Conservation (phyloP, 92 coral and sea anemone genomes). For the Chrysogorgia sp. region DNA sequence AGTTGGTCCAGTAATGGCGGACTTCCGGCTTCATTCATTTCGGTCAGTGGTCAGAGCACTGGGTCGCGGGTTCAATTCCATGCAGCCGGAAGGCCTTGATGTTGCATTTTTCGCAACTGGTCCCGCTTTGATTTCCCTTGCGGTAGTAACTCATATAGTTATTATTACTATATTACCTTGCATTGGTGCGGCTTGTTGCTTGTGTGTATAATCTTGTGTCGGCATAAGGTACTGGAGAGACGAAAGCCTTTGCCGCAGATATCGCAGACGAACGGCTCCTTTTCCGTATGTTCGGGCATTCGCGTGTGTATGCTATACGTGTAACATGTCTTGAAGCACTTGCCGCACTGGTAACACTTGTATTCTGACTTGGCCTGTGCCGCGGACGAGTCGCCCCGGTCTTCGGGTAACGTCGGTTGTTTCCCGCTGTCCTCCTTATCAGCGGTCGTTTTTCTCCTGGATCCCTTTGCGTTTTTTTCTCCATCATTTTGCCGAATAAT, state of each 20-base stretch:
- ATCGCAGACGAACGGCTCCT: constrained; percentile 95
- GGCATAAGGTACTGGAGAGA: constrained; percentile 91
- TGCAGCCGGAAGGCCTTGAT: no score
- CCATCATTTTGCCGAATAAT: not conserved
- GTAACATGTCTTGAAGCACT: constrained; percentile 92
- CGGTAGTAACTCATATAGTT: no score
- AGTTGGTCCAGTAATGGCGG: no score
- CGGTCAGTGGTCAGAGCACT: no score
- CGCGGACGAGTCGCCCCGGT: not conserved
- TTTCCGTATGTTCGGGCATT: constrained; percentile 97
- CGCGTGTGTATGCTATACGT: constrained; percentile 90
- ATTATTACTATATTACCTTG: no score
- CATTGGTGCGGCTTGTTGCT: constrained; percentile 95
- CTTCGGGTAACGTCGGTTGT: not conserved
- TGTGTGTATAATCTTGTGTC: constrained; percentile 98
- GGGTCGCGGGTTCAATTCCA: no score
- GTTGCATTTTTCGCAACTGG: no score
- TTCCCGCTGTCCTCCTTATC: no score
- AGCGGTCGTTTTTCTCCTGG: not conserved
- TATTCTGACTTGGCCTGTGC: constrained; percentile 63
- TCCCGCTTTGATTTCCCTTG: no score
- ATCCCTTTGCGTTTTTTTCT: not conserved
- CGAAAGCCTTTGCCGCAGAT: constrained; percentile 99
- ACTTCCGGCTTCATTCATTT: no score
- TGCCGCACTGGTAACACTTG: constrained; percentile 94